Conservation (phyloP, 2,797 vertebrate species). For the Bovichtus variegatus region DNA sequence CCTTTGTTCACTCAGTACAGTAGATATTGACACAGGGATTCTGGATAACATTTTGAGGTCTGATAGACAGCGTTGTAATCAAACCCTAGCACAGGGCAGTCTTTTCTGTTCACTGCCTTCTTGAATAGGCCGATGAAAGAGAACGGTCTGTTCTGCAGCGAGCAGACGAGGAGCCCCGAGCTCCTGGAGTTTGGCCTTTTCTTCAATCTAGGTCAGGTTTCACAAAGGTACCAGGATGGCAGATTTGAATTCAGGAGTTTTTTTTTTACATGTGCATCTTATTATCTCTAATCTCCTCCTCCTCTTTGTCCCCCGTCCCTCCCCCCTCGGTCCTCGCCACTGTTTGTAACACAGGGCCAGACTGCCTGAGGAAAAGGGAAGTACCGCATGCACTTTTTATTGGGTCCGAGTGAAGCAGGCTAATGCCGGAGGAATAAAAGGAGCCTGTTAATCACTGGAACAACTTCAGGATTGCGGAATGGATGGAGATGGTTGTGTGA, state of each 20-base stretch:
- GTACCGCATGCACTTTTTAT: slow-evolving; percentile 43
- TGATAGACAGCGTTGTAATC: slow-evolving; percentile 51
- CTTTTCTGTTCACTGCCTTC: slow-evolving; percentile 39
- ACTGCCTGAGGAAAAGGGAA: slow-evolving; percentile 60
- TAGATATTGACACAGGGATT: neutral
- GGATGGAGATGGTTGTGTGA: slow-evolving; percentile 16
- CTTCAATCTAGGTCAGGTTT: slow-evolving; percentile 80
- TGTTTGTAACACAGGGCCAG: slow-evolving; percentile 41
- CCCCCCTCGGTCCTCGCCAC: neutral
- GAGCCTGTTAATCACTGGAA: slow-evolving; percentile 64
- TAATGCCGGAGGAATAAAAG: slow-evolving; percentile 70
- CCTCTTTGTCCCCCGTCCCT: slow-evolving; percentile 38
- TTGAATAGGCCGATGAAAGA: slow-evolving; percentile 62
- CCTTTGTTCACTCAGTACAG: neutral
- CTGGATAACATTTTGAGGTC: neutral
- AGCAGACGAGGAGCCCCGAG: slow-evolving; percentile 65
- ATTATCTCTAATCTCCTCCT: slow-evolving; percentile 64
- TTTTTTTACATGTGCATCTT: slow-evolving; percentile 66
- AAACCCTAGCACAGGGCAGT: slow-evolving; percentile 34
- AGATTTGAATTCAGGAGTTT: slow-evolving; percentile 56
- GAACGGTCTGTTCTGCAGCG: slow-evolving; percentile 60
- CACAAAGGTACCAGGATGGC: slow-evolving; percentile 71
- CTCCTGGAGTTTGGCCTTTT: slow-evolving; percentile 65
- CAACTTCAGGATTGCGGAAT: slow-evolving; percentile 44
- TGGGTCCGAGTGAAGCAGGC: slow-evolving; percentile 57